These are phyloP conservation scores for Entomobrya proxima DNA, from an alignment of 2,888 invertebrate genomes.

Conservation along the genomic window DNA sequence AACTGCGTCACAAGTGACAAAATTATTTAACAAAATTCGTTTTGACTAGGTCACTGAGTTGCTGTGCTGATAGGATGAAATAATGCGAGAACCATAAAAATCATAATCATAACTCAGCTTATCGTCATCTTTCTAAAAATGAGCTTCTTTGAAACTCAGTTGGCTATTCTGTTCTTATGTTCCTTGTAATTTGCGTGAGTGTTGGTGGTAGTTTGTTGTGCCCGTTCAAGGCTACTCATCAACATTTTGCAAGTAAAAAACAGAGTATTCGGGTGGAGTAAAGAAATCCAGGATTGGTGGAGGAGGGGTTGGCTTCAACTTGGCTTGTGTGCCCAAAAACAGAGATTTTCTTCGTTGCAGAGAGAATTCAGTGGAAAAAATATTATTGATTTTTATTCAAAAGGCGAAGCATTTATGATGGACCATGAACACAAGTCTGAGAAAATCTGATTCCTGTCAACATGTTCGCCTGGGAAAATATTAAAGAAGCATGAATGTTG, in stretches of 20 bases:
- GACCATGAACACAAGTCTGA: too few species aligned
- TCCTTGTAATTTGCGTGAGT: background rate
- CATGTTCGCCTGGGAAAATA: too few species aligned
- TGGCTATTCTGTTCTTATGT: too few species aligned
- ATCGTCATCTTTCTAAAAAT: background rate
- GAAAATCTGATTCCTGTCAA: too few species aligned
- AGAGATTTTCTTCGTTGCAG: constrained; percentile 16
- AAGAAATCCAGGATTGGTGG: constrained; percentile 60
- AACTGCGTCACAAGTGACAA: too few species aligned
- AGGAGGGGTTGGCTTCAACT: constrained; percentile 49
- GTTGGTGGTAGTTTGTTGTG: background rate
- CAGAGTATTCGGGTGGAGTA: constrained; percentile 56
- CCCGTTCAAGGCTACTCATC: constrained; percentile 58
- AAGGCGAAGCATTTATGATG: background rate
- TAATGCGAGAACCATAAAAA: background rate
- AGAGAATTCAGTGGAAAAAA: constrained; percentile 54
- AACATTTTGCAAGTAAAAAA: constrained; percentile 53
- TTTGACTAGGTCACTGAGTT: too few species aligned
- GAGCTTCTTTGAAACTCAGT: background rate
- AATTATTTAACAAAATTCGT: too few species aligned
- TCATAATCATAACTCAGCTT: background rate
- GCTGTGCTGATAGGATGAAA: background rate
- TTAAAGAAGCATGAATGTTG: too few species aligned
- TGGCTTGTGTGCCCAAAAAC: constrained; percentile 48
- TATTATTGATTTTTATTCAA: constrained; percentile 18